A percentile compares a stretch with the other conserved stretches of the same genome.
phyloP scores from a whole-genome alignment of 2,797 vertebrate genomes.

The Sebastes taczanowskii region DNA sequence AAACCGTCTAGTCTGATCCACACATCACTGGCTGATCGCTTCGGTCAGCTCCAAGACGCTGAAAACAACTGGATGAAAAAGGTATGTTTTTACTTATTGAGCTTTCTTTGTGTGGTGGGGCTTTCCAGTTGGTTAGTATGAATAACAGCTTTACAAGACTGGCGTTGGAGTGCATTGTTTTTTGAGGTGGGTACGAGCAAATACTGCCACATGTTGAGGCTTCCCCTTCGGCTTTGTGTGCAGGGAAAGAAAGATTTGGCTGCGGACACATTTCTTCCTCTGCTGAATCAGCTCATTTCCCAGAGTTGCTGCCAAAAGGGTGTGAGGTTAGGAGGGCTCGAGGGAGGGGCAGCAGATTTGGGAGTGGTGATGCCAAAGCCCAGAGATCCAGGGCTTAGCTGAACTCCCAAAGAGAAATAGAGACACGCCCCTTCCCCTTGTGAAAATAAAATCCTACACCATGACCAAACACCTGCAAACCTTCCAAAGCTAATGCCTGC shows the following conservation, averaged over 20 bases:
- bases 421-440: constrained; percentile 47
- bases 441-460: constrained; percentile 59
- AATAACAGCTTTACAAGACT: neutral
- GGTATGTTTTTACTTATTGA: constrained; percentile 48
- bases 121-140: neutral
- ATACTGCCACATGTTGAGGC: constrained; percentile 37
- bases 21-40: constrained; percentile 78
- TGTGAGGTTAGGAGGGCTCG: constrained; percentile 46
- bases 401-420: constrained; percentile 46
- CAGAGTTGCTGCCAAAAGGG: constrained; percentile 53
- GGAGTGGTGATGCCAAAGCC: constrained; percentile 52
- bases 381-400: constrained; percentile 60
- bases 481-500: constrained; percentile 29
- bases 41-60: constrained; percentile 79
- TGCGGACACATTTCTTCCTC: constrained; percentile 34
- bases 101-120: neutral
- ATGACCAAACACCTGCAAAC: constrained; percentile 62
- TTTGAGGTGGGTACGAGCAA: neutral
- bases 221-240: constrained; percentile 37
- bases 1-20: constrained; percentile 59
- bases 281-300: constrained; percentile 69
- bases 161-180: neutral
- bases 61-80: constrained; percentile 85
- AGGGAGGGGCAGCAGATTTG: constrained; percentile 50
- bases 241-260: constrained; percentile 43